phyloP scores from a whole-genome alignment of 2,797 vertebrate genomes.

The Staurois parvus region DNA sequence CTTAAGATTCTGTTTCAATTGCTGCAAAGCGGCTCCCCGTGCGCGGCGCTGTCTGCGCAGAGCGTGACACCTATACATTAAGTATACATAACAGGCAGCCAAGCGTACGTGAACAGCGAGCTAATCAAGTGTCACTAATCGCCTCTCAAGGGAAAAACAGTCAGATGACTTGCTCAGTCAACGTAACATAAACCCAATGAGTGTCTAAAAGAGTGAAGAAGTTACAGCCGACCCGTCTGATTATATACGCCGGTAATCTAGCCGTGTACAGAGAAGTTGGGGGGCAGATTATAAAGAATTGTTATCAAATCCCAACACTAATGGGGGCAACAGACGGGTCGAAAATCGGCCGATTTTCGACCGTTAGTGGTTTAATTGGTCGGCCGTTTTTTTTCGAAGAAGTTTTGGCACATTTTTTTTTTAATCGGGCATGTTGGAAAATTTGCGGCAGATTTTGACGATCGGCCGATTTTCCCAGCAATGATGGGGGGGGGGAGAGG shows the following conservation, averaged over 20 bases:
- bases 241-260: neutral
- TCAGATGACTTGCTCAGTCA: neutral
- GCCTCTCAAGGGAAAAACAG: neutral
- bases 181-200: neutral
- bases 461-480: too few relatives aligned
- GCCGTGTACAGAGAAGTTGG: neutral
- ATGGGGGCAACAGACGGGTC: too few relatives aligned
- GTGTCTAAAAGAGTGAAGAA: neutral
- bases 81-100: neutral
- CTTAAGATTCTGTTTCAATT: neutral
- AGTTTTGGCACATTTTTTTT: too few relatives aligned
- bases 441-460: too few relatives aligned
- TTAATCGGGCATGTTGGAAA: too few relatives aligned
- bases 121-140: slow-evolving; percentile 2
- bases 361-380: too few relatives aligned
- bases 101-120: neutral
- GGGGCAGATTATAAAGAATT: neutral
- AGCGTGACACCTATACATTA: neutral
- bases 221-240: neutral
- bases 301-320: too few relatives aligned
- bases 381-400: too few relatives aligned
- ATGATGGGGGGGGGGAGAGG: too few relatives aligned
- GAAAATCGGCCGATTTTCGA: too few relatives aligned
- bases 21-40: neutral
- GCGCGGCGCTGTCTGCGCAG: neutral